These are phyloP conservation scores for Acinonyx jubatus DNA, from an alignment of 2,113 vertebrate species.

Conservation along the genomic window DNA sequence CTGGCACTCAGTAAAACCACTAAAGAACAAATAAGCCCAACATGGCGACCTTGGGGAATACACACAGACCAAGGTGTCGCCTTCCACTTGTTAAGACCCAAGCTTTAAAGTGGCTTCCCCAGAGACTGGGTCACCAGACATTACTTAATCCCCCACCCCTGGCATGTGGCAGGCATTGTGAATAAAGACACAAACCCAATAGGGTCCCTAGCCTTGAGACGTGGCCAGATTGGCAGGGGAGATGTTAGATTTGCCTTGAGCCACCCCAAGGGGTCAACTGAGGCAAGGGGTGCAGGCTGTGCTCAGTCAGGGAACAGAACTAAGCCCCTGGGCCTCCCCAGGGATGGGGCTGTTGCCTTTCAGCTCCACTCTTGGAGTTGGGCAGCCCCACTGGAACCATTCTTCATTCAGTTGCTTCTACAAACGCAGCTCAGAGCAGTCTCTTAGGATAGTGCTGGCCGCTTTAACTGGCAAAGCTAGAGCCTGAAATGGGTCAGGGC, in stretches of 20 bases:
- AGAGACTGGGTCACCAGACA: not conserved
- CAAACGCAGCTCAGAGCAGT: not conserved
- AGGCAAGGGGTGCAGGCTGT: not conserved
- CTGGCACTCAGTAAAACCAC: not conserved
- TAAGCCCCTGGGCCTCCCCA: not conserved
- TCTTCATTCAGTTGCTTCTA: conserved; percentile 13
- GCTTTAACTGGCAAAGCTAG: not conserved
- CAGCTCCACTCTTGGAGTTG: not conserved
- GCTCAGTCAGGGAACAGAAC: conserved; percentile 5
- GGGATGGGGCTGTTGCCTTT: not conserved
- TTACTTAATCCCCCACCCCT: not conserved
- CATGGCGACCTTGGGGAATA: not conserved
- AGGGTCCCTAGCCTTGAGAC: not conserved
- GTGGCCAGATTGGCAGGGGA: not conserved
- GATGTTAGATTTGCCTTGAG: conserved; percentile 15
- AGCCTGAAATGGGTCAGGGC: not conserved
- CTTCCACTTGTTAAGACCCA: not conserved
- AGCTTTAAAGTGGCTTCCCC: conserved; percentile 38
- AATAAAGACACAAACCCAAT: not conserved
- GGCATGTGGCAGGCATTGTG: not conserved
- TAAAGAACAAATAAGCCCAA: not conserved
- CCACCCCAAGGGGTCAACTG: not conserved
- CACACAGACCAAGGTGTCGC: not conserved
- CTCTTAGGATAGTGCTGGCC: not conserved
- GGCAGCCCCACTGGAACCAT: not conserved